phyloP scores from a whole-genome alignment of 2,797 vertebrate genomes.

The Labeo calbasu region DNA sequence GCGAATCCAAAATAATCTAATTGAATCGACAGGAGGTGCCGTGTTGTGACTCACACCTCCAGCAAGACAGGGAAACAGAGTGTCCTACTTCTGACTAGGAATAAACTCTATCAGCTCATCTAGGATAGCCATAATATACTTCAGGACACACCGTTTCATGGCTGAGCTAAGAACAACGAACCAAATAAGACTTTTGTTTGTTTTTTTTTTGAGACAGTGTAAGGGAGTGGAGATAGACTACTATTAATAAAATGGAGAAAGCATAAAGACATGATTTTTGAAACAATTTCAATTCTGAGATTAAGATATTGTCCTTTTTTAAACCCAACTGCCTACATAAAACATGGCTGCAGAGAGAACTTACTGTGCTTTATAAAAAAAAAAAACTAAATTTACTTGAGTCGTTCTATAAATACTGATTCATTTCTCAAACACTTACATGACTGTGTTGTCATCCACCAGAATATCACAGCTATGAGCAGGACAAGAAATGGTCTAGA shows the following conservation, averaged over 20 bases:
- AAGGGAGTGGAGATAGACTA: background rate
- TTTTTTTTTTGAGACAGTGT: no score
- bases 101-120: constrained; percentile 37
- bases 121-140: constrained; percentile 25
- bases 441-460: constrained; percentile 99
- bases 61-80: constrained; percentile 10
- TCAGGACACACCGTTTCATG: background rate
- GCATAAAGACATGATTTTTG: no score
- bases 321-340: background rate
- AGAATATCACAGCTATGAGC: constrained; percentile 99
- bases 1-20: constrained; percentile 35
- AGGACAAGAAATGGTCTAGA: constrained; percentile 97
- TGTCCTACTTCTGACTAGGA: constrained; percentile 47
- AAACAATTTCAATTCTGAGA: background rate
- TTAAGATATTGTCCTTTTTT: background rate
- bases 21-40: background rate
- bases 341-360: background rate
- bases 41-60: constrained; percentile 29
- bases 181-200: background rate
- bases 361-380: background rate
- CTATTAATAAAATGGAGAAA: no score
- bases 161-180: constrained; percentile 9
- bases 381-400: background rate
- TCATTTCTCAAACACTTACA: constrained; percentile 85
- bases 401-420: background rate